These are phyloP conservation scores for Fabriciana adippe DNA, from an alignment of 2,888 invertebrate species.

Conservation along the genomic window DNA sequence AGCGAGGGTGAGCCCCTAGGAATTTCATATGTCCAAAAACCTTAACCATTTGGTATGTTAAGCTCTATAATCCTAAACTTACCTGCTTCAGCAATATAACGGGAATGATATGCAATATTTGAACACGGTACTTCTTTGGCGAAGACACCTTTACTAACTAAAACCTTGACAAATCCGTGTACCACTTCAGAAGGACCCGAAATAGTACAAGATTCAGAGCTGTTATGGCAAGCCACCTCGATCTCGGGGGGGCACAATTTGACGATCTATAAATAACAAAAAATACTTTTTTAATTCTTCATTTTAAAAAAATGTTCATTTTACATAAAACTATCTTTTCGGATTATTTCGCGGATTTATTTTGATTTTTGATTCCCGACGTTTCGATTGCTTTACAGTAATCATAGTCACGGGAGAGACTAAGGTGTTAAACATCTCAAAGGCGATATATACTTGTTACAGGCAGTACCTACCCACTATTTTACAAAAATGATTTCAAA, in stretches of 20 bases:
- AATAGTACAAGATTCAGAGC: conserved; percentile 88
- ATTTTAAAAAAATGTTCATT: too few relatives aligned
- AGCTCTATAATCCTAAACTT: conserved; percentile 16
- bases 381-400: too few relatives aligned
- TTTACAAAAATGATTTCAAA: too few relatives aligned
- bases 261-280: conserved; percentile 48
- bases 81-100: conserved; percentile 87
- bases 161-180: conserved; percentile 77
- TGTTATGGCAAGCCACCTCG: conserved; percentile 91
- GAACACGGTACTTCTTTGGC: conserved; percentile 83
- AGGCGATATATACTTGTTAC: too few relatives aligned
- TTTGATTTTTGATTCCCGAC: too few relatives aligned
- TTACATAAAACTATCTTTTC: too few relatives aligned
- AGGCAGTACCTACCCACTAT: too few relatives aligned
- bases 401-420: too few relatives aligned
- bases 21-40: neutral
- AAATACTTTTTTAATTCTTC: neutral
- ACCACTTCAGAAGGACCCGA: conserved; percentile 87
- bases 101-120: conserved; percentile 94
- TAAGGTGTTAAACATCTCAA: too few relatives aligned
- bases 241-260: conserved; percentile 79
- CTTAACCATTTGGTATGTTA: neutral
- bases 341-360: too few relatives aligned
- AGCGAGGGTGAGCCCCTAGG: too few relatives aligned
- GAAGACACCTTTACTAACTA: conserved; percentile 64